phyloP scores from a whole-genome alignment of 2,888 invertebrate genomes.

The Phalangium opilio region DNA sequence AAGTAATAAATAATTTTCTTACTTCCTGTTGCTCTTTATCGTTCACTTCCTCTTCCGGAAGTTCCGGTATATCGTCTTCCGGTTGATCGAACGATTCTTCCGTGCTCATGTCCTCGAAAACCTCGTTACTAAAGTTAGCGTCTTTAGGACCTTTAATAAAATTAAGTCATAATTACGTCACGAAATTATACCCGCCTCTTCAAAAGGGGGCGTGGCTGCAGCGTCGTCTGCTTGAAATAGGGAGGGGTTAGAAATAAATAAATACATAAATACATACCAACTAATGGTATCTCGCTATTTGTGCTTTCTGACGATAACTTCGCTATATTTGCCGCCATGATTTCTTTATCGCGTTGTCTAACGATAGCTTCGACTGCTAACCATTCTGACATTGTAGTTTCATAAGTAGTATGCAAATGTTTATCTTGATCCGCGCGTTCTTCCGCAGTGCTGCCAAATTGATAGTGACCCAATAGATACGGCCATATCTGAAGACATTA shows the following conservation, averaged over 20 bases:
- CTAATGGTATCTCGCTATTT: constrained; percentile 28
- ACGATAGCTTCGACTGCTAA: constrained; percentile 80
- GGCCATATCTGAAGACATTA: constrained; percentile 72
- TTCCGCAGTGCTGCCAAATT: constrained; percentile 52
- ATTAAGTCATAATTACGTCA: too few relatives aligned
- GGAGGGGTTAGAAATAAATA: too few relatives aligned
- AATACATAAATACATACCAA: constrained; percentile 25
- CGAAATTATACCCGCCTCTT: too few relatives aligned
- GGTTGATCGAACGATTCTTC: constrained; percentile 13
- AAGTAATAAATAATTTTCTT: background rate
- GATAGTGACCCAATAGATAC: constrained; percentile 68
- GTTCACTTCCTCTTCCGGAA: constrained; percentile 9
- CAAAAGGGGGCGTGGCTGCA: too few relatives aligned
- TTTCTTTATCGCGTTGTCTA: constrained; percentile 34
- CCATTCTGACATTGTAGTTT: constrained; percentile 90
- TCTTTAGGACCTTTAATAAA: constrained; percentile 23
- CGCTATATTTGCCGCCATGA: constrained; percentile 67
- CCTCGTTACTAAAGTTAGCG: constrained; percentile 36
- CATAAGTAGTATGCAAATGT: constrained; percentile 57
- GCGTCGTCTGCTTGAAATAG: too few relatives aligned
- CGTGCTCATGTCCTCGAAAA: constrained; percentile 28
- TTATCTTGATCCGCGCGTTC: constrained; percentile 49
- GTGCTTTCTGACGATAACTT: constrained; percentile 55
- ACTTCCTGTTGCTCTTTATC: background rate
- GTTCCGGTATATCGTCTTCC: constrained; percentile 10